Evolutionary conservation across 2,888 invertebrate genomes (phyloP).

Genomic region (Epistrophe eligans): DNA sequence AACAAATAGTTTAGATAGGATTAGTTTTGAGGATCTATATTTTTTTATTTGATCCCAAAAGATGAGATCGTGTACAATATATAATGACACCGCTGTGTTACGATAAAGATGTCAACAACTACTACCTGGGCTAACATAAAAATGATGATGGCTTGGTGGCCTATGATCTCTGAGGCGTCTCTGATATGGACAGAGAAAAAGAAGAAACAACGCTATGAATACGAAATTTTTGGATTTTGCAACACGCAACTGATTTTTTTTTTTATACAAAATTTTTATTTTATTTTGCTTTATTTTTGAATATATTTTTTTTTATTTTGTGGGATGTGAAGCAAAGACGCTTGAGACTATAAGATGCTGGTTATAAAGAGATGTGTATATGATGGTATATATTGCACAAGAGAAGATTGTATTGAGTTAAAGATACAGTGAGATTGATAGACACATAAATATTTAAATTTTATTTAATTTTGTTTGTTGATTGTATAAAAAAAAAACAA

Average conservation of each 20-base stretch:
- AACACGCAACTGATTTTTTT: conserved; percentile 66
- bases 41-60: conserved; percentile 30
- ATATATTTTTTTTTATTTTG: conserved; percentile 38
- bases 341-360: conserved; percentile 38
- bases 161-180: conserved; percentile 58
- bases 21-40: conserved; percentile 33
- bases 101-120: conserved; percentile 70
- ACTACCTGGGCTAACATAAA: conserved; percentile 67
- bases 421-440: conserved; percentile 42
- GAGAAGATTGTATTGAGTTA: conserved; percentile 52
- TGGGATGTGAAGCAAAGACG: conserved; percentile 49
- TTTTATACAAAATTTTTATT: conserved; percentile 36
- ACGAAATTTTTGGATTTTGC: conserved; percentile 71
- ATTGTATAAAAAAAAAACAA: conserved; percentile 15
- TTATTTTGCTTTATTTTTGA: conserved; percentile 24
- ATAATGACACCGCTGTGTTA: conserved; percentile 66
- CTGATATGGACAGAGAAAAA: conserved; percentile 24
- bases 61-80: conserved; percentile 47
- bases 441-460: conserved; percentile 62
- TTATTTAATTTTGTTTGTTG: conserved; percentile 34
- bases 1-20: conserved; percentile 36
- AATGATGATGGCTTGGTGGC: conserved; percentile 64
- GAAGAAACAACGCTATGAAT: conserved; percentile 51
- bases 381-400: conserved; percentile 44
- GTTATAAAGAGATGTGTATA: conserved; percentile 43